Evolutionary conservation across 1,140 invertebrate genomes (phyloP), one percentile per base, ranked within the genome.

Genomic region (Nebria ingens): DNA sequence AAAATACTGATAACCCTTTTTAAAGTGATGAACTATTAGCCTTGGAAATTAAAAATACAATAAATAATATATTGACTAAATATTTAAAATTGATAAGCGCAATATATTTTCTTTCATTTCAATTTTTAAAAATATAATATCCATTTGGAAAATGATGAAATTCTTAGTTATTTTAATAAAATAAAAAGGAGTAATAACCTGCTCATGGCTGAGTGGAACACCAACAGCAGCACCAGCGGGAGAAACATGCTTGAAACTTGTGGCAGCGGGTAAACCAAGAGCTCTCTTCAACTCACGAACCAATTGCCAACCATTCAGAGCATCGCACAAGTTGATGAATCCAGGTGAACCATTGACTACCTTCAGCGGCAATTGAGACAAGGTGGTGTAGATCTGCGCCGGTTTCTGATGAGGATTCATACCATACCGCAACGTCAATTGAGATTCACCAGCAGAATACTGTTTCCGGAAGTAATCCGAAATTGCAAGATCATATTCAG

Each of bases 361-460:
- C 61, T 72, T 89, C 1, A 99, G 68, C 0, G 97, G 97, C 49
- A 99, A 74, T 49, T 88, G 78, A 17, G 85, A 74, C 13, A 86
- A 68, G 6, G 83, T 87, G 0, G 92, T 95, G 69, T 84, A 95
- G 0, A 98, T 73, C 67, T 98, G 93, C 0, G 96, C 96, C 2
- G 93, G 92, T 67, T 93, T 95, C 69, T 98, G 95, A 68, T 98
- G 95, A 0, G 95, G 95, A 73, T 98, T 98, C 89, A 97, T 97
- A 59, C 93, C 95, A 75, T 98, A 99, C 61, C 94, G 80, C 15
- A 97, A 72, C 6, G 87, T 83, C 21, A 96, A 62, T 64, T 95
- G 92, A 0, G 90, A 86, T 0, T 80, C 75, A 4, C 84, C 86
- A 0, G 74, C 65, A 2, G 89, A 87, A 68, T 90, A 97, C 66